Percentiles rank a stretch among this genome's conserved stretches.
Conservation (phyloP, 2,113 vertebrate species). For the Chloroceryle aenea region DNA sequence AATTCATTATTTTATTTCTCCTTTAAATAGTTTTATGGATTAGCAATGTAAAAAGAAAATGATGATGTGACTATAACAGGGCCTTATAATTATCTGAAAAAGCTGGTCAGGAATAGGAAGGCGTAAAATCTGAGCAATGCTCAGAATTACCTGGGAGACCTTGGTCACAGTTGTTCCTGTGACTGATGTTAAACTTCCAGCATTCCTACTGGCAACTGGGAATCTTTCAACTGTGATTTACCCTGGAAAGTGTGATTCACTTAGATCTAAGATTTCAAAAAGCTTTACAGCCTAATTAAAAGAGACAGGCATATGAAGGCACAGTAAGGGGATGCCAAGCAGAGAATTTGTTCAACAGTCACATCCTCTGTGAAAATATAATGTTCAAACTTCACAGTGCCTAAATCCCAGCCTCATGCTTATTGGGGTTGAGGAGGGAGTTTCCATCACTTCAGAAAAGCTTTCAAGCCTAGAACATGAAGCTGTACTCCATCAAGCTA, state of each 20-base stretch:
- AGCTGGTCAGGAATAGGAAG: not conserved
- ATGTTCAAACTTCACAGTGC: not conserved
- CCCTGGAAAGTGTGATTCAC: not conserved
- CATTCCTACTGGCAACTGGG: not conserved
- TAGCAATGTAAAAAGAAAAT: not conserved
- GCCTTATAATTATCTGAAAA: not conserved
- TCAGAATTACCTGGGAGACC: not conserved
- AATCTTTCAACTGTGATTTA: not conserved
- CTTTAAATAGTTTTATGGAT: not conserved
- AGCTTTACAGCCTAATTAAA: not conserved
- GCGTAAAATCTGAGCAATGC: not conserved
- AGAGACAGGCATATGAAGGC: not conserved
- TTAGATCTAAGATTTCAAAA: not conserved
- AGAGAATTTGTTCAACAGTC: not conserved
- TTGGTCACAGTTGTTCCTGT: not conserved
- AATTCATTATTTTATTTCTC: not conserved
- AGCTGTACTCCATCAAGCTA: not conserved
- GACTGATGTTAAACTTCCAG: not conserved
- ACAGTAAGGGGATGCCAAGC: not conserved
- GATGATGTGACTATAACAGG: not conserved
- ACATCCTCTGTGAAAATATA: not conserved
- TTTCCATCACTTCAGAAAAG: not conserved
- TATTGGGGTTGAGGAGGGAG: rapidly evolving
- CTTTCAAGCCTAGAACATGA: not conserved
- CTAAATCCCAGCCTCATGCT: not conserved